Base-by-base conservation (phyloP, 2,113 vertebrate genomes). In the Platycercus adscitus region DNA sequence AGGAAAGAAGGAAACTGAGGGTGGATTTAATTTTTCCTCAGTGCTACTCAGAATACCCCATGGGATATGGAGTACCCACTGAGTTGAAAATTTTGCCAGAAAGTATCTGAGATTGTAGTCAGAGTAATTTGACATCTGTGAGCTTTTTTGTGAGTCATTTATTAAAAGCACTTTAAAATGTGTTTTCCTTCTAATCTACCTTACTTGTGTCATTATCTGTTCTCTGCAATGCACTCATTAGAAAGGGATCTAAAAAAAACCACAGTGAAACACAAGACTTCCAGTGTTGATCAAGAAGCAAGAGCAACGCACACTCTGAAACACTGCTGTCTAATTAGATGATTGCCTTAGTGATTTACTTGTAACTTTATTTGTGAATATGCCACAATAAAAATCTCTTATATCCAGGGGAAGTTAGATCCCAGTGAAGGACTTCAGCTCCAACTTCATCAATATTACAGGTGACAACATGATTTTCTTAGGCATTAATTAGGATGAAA, bases 81-180 rank as follows among this genome's bases (percentile, higher is more conserved):
- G 64, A 64, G 64, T 77, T 35, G 46, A 93, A 96, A 95, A 86
- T 63, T 88, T 83, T 93, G 18, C 35, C 88, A 95, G 79, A 89
- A 93, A 71, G 20, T 68, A 68, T 87, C 52, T 93, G 41, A 88
- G 35, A 71, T 29, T 56, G 44, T 83, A 63, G 26, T 82, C 66
- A 96, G 41, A 90, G 65, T 68, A 88, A 95, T 91, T 93, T 71
- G 55, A 81, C 80, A 94, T 92, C 53, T 84, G 60, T 65, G 55
- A 64, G 55, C 33, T 86, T 90, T 82, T 91, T 86, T 86, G 55
- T 94, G 86, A 95, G 47, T 94, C 68, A 95, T 78, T 84, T 90
- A 96, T 91, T 91, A 97, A 75, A 39, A 47, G 17, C 55, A 84
- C 90, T 92, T 95, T 31, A 93, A 90, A 96, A 95, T 71, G 84